These are phyloP conservation scores for Caenorhabditis sulstoni DNA, from an alignment of 2,888 invertebrate genomes.

Conservation along the genomic window DNA sequence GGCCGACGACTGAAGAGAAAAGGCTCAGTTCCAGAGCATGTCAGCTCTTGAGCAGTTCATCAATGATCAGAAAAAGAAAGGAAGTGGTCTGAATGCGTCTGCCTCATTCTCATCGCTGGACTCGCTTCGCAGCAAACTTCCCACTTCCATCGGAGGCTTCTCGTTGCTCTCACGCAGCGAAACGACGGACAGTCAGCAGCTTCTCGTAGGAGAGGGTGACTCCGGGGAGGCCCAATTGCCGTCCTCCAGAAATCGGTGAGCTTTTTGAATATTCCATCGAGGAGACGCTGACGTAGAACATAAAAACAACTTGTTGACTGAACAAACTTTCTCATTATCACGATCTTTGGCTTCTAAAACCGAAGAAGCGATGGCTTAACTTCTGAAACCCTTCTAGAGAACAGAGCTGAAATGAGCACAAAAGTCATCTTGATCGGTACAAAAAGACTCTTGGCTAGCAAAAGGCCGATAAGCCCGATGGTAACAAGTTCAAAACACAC, in stretches of 20 bases:
- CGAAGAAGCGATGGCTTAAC: too few species aligned
- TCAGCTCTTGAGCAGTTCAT: constrained; percentile 79
- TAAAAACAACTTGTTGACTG: too few species aligned
- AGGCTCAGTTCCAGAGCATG: constrained; percentile 60
- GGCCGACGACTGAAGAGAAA: not conserved
- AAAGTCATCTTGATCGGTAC: too few species aligned
- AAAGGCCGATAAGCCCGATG: too few species aligned
- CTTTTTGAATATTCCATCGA: constrained; percentile 2
- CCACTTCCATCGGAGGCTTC: constrained; percentile 65
- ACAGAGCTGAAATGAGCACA: too few species aligned
- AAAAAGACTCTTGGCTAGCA: too few species aligned
- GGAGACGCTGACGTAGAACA: not conserved
- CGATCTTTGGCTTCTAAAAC: too few species aligned
- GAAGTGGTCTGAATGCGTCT: constrained; percentile 50
- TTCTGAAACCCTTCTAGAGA: too few species aligned
- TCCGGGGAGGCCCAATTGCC: constrained; percentile 65
- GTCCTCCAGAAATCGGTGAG: constrained; percentile 68
- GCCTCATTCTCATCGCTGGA: constrained; percentile 68
- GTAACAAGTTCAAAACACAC: too few species aligned
- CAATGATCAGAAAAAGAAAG: constrained; percentile 78
- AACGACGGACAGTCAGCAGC: constrained; percentile 60
- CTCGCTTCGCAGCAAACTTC: constrained; percentile 66
- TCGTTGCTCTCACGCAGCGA: constrained; percentile 66
- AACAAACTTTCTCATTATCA: too few species aligned
- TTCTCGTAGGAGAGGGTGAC: constrained; percentile 51